A percentile compares a stretch with the other conserved stretches of the same genome.
Evolutionary conservation across 2,888 invertebrate genomes (phyloP).

Genomic region (Sphaerophoria taeniata): DNA sequence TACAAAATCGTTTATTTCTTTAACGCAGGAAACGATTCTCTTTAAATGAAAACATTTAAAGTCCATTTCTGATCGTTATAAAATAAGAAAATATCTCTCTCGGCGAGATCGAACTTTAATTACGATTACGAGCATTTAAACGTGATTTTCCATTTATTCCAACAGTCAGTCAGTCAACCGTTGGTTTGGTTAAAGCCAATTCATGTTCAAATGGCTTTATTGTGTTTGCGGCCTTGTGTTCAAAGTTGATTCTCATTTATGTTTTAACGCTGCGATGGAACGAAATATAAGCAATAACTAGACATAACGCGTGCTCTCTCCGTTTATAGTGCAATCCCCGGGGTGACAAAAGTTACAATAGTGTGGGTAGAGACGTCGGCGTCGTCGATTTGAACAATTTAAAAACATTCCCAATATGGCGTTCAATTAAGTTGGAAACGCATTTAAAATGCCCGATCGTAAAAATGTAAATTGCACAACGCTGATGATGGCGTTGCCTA

Average conservation of each 20-base stretch:
- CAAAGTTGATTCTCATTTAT: not conserved
- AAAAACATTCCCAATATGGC: slow-evolving; percentile 32
- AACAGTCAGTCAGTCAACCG: no score
- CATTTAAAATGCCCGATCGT: slow-evolving; percentile 43
- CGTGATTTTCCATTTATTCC: slow-evolving; percentile 16
- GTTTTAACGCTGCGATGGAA: not conserved
- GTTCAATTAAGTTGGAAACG: slow-evolving; percentile 38
- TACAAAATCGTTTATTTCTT: no score
- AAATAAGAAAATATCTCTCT: not conserved
- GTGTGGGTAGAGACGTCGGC: slow-evolving; percentile 15
- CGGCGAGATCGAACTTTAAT: not conserved
- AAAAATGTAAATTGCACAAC: slow-evolving; percentile 27
- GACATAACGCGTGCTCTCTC: slow-evolving; percentile 18
- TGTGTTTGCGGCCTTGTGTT: slow-evolving; percentile 21
- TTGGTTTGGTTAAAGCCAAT: not conserved
- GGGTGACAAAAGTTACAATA: slow-evolving; percentile 40
- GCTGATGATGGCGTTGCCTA: not conserved
- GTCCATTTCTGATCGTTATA: not conserved
- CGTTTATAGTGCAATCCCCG: slow-evolving; percentile 27
- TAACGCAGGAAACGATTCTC: no score
- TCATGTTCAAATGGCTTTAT: slow-evolving; percentile 9
- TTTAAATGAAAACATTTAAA: no score
- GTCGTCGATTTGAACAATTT: slow-evolving; percentile 14
- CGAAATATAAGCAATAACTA: not conserved
- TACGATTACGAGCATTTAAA: slow-evolving; percentile 14